phyloP scores from a whole-genome alignment of 2,888 invertebrate species.

The Ferdinandea cuprea region DNA sequence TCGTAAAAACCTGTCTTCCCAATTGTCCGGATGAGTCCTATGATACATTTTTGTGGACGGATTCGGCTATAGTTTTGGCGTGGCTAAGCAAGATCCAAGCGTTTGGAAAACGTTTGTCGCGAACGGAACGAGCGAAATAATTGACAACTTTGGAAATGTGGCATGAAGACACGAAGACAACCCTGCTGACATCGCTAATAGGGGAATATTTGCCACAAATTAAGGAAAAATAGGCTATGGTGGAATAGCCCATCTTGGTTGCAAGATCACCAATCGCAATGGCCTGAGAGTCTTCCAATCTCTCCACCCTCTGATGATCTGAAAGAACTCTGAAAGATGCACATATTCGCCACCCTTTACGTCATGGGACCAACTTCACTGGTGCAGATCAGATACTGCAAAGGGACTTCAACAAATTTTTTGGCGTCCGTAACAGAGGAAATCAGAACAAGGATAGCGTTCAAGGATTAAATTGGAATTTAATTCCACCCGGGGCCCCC shows the following conservation, averaged over 20 bases:
- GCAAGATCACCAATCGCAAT: not conserved
- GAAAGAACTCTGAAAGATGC: not conserved
- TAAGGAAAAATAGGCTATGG: constrained; percentile 8
- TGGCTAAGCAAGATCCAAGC: constrained; percentile 23
- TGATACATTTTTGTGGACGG: constrained; percentile 2
- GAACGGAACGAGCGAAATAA: too few relatives aligned
- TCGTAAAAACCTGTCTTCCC: constrained; percentile 2
- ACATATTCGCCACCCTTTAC: constrained; percentile 19
- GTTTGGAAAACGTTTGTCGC: constrained; percentile 35
- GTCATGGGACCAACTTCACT: constrained; percentile 53
- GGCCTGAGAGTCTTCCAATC: not conserved
- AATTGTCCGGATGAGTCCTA: not conserved
- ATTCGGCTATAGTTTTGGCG: constrained; percentile 19
- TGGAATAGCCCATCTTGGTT: constrained; percentile 33
- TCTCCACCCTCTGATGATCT: not conserved
- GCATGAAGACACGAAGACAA: constrained; percentile 54
- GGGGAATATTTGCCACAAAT: not conserved
- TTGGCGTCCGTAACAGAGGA: too few relatives aligned
- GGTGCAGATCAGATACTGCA: too few relatives aligned
- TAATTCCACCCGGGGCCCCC: too few relatives aligned
- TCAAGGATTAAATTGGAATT: too few relatives aligned
- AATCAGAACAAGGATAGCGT: too few relatives aligned
- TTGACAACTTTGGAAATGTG: constrained; percentile 9
- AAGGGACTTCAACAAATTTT: too few relatives aligned
- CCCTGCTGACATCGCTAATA: constrained; percentile 47